Conservation (phyloP, 1,140 invertebrate species). For the Harpegnathos saltator region DNA sequence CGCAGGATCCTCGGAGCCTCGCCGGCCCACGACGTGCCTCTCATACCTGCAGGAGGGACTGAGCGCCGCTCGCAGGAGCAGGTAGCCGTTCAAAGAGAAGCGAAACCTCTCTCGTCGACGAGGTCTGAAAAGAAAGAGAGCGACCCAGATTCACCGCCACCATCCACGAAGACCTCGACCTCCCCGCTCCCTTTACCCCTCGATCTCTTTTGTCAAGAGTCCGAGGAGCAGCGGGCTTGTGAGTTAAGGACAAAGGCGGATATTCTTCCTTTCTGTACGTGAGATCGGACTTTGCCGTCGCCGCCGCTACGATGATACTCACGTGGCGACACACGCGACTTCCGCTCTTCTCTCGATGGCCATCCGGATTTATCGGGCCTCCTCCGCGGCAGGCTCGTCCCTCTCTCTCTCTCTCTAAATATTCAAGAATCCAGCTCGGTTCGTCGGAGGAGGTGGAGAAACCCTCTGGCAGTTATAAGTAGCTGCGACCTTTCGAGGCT, state of each 20-base stretch:
- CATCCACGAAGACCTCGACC: not conserved
- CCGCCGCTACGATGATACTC: not conserved
- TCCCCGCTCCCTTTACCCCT: not conserved
- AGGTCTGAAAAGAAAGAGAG: constrained; percentile 25
- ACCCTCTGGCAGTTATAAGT: constrained; percentile 33
- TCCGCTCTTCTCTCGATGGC: not conserved
- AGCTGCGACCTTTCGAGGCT: constrained; percentile 46
- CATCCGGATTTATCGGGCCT: not conserved
- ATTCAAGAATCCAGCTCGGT: constrained; percentile 11
- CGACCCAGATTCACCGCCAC: constrained; percentile 28
- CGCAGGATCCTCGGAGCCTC: constrained; percentile 10
- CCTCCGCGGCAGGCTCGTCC: not conserved
- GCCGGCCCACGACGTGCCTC: too few relatives aligned
- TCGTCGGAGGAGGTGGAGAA: not conserved
- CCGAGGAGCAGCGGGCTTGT: not conserved
- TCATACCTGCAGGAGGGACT: not conserved
- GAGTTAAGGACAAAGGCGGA: constrained; percentile 33
- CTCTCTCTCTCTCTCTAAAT: not conserved
- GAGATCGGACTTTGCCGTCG: not conserved
- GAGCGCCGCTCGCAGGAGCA: constrained; percentile 6
- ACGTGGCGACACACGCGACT: not conserved
- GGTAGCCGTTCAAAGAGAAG: constrained; percentile 28
- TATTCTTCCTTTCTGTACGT: not conserved
- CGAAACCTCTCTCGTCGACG: constrained; percentile 2
- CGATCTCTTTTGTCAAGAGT: constrained; percentile 25